Evolutionary conservation across 2,888 invertebrate genomes (phyloP).

Genomic region (Dynastes maya): DNA sequence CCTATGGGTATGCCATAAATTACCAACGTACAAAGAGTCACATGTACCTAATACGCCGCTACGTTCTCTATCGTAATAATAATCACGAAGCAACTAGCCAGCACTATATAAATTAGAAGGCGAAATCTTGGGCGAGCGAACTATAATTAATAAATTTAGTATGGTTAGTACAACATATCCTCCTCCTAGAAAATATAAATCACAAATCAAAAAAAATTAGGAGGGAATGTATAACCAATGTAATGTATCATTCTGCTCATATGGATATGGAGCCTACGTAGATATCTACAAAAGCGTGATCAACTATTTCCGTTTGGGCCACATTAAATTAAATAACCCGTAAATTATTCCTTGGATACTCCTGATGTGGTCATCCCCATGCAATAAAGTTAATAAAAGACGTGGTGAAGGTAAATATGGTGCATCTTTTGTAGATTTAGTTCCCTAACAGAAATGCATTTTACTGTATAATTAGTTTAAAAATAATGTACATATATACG

Average conservation of each 20-base stretch:
- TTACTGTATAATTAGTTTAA: no score
- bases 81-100: slow-evolving; percentile 54
- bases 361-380: neutral
- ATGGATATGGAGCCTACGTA: slow-evolving; percentile 17
- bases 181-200: slow-evolving; percentile 41
- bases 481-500: no score
- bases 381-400: neutral
- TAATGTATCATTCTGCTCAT: slow-evolving; percentile 31
- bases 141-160: slow-evolving; percentile 59
- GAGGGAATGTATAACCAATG: slow-evolving; percentile 12
- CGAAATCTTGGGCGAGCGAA: slow-evolving; percentile 54
- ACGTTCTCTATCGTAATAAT: slow-evolving; percentile 45
- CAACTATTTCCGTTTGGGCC: slow-evolving; percentile 23
- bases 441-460: no score
- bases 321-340: slow-evolving; percentile 23
- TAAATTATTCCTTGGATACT: slow-evolving; percentile 28
- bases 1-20: slow-evolving; percentile 37
- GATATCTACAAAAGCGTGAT: slow-evolving; percentile 35
- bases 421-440: neutral
- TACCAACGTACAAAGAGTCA: slow-evolving; percentile 31
- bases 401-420: neutral
- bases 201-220: slow-evolving; percentile 31
- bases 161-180: slow-evolving; percentile 52
- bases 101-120: slow-evolving; percentile 58
- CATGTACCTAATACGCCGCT: slow-evolving; percentile 15